Percentiles rank a stretch among this genome's conserved stretches.
Evolutionary conservation across 2,113 vertebrate genomes (phyloP).

Genomic region (Columba livia): DNA sequence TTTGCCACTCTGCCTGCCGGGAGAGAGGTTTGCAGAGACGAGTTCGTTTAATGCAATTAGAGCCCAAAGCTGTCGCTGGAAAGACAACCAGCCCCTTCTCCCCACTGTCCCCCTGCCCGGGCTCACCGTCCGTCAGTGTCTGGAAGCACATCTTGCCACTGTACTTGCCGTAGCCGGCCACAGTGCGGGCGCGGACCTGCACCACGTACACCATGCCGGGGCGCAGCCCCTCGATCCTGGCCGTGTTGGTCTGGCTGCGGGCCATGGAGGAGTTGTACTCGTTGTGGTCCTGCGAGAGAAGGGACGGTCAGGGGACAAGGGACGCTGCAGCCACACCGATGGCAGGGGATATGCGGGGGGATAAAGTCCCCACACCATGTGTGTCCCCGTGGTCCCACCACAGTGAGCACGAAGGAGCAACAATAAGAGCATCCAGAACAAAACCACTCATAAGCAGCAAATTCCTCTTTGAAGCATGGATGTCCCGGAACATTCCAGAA

Average conservation of each 20-base stretch:
- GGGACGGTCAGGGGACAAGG: rapidly evolving
- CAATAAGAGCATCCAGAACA: not conserved
- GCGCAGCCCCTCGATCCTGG: constrained; percentile 87
- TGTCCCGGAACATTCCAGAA: not conserved
- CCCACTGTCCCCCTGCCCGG: rapidly evolving
- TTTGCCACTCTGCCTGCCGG: not conserved
- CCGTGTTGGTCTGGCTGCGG: constrained; percentile 94
- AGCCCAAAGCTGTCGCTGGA: not conserved
- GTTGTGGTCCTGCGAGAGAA: constrained; percentile 84
- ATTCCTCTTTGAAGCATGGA: not conserved
- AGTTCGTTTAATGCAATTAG: not conserved
- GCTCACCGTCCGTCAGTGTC: constrained; percentile 95
- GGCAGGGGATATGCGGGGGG: not conserved
- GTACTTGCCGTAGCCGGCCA: constrained; percentile 97
- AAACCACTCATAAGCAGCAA: not conserved
- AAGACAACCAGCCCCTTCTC: not conserved
- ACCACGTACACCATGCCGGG: constrained; percentile 94
- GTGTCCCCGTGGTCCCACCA: not conserved
- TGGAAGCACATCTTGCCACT: constrained; percentile 99
- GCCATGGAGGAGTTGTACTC: constrained; percentile 95
- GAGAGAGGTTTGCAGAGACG: not conserved
- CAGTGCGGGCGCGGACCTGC: constrained; percentile 94
- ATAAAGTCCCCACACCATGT: rapidly evolving
- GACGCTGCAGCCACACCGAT: rapidly evolving
- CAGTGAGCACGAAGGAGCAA: not conserved